These are phyloP conservation scores for Epsilonema sp. DNA, from an alignment of 2,888 invertebrate species.

Conservation along the genomic window DNA sequence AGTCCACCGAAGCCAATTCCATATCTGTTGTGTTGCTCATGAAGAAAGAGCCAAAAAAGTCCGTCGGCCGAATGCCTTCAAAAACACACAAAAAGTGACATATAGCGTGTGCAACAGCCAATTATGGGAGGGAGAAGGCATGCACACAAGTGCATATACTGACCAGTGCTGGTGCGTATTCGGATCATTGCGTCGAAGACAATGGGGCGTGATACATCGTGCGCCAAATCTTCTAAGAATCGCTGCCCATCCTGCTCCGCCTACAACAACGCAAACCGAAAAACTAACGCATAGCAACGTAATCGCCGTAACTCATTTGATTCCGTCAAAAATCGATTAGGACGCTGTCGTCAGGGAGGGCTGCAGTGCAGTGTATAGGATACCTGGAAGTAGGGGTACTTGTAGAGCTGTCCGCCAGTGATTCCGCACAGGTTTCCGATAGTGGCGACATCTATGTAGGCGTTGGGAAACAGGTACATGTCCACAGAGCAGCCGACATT, in stretches of 20 bases:
- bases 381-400: conserved; percentile 82
- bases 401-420: conserved; percentile 85
- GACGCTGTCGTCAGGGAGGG: too few species aligned
- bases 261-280: conserved; percentile 34
- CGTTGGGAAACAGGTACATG: conserved; percentile 79
- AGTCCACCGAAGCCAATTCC: conserved; percentile 74
- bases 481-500: conserved; percentile 79
- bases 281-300: conserved; percentile 3
- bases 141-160: too few species aligned
- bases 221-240: conserved; percentile 65
- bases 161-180: conserved; percentile 37
- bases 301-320: too few species aligned
- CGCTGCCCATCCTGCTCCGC: conserved; percentile 75
- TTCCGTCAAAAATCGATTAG: too few species aligned
- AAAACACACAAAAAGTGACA: too few species aligned
- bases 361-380: too few species aligned
- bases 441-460: conserved; percentile 85
- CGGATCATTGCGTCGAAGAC: conserved; percentile 97
- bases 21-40: conserved; percentile 98
- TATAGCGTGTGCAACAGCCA: too few species aligned
- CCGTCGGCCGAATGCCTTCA: conserved; percentile 64
- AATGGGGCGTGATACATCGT: conserved; percentile 57
- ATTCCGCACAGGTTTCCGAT: conserved; percentile 72
- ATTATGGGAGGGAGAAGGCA: too few species aligned
- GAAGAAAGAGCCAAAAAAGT: conserved; percentile 87